Percentiles rank a stretch among this genome's conserved stretches.
Evolutionary conservation across 1,140 invertebrate species (phyloP).

Genomic region (Rhizoglyphus robini): DNA sequence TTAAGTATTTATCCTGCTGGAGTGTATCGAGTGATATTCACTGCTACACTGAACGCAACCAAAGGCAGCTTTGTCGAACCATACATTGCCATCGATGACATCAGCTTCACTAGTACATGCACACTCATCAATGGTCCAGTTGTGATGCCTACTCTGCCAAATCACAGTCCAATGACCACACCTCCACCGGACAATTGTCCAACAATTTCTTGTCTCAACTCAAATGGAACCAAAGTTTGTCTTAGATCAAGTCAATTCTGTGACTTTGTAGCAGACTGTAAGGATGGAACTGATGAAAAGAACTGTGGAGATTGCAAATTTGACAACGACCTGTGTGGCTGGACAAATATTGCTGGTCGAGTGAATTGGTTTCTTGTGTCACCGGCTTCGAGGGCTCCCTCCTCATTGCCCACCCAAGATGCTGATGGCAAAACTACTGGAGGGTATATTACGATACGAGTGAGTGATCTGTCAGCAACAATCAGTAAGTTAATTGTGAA

Average conservation of each 20-base stretch:
- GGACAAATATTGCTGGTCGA: slow-evolving; percentile 7
- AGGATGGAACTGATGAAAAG: not conserved
- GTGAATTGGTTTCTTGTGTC: not conserved
- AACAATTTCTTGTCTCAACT: not conserved
- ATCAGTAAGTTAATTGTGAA: too few relatives aligned
- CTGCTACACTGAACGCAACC: not conserved
- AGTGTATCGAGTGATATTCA: not conserved
- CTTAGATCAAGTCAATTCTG: not conserved
- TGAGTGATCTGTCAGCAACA: too few relatives aligned
- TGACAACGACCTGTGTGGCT: slow-evolving; percentile 22
- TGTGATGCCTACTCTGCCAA: too few relatives aligned
- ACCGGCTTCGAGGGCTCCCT: not conserved
- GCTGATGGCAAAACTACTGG: not conserved
- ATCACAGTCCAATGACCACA: too few relatives aligned
- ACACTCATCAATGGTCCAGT: too few relatives aligned
- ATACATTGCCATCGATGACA: slow-evolving; percentile 24
- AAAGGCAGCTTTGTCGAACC: not conserved
- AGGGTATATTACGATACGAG: not conserved
- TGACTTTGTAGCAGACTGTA: slow-evolving; percentile 1
- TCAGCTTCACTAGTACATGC: slow-evolving; percentile 16
- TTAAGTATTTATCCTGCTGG: not conserved
- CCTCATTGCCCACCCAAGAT: not conserved
- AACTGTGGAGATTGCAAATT: slow-evolving; percentile 21
- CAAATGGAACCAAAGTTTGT: not conserved
- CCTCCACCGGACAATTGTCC: too few relatives aligned